These are phyloP conservation scores for Sus cebifrons DNA, from an alignment of 2,797 vertebrate species.

Conservation along the genomic window DNA sequence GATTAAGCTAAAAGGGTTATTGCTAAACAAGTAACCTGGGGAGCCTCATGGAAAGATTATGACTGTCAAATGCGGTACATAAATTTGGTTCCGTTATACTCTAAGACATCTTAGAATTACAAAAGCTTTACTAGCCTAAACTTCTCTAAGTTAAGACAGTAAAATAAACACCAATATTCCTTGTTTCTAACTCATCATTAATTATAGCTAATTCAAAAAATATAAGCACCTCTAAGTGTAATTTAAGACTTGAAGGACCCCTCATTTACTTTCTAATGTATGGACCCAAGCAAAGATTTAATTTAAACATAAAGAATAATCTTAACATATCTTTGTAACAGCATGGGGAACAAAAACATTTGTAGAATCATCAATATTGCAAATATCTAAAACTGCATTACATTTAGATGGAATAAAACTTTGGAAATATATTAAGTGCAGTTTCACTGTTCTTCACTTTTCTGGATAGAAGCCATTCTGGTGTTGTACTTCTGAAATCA, in stretches of 20 bases:
- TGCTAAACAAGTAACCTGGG: constrained; percentile 61
- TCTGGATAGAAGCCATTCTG: background rate
- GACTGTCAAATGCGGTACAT: constrained; percentile 76
- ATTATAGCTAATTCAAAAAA: constrained; percentile 69
- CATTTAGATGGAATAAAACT: constrained; percentile 7
- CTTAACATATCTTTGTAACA: background rate
- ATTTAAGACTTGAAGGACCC: constrained; percentile 15
- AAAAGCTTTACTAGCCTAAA: constrained; percentile 75
- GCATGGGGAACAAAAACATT: background rate
- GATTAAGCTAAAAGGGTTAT: constrained; percentile 77
- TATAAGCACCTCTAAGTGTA: background rate
- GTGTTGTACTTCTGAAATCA: background rate
- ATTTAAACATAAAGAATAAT: constrained; percentile 63
- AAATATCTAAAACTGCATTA: background rate
- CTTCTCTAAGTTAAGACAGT: constrained; percentile 67
- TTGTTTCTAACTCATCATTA: constrained; percentile 67
- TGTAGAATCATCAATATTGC: background rate
- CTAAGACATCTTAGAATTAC: constrained; percentile 73
- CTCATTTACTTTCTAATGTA: constrained; percentile 38
- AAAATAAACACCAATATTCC: constrained; percentile 74
- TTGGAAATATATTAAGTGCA: constrained; percentile 52
- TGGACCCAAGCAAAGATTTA: background rate
- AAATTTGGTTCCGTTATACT: constrained; percentile 76
- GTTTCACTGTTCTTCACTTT: background rate
- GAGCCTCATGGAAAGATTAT: constrained; percentile 79